A percentile compares a stretch with the other conserved stretches of the same genome.
Conservation (phyloP, 2,113 vertebrate genomes). For the Orthochromis malagaraziensis region DNA sequence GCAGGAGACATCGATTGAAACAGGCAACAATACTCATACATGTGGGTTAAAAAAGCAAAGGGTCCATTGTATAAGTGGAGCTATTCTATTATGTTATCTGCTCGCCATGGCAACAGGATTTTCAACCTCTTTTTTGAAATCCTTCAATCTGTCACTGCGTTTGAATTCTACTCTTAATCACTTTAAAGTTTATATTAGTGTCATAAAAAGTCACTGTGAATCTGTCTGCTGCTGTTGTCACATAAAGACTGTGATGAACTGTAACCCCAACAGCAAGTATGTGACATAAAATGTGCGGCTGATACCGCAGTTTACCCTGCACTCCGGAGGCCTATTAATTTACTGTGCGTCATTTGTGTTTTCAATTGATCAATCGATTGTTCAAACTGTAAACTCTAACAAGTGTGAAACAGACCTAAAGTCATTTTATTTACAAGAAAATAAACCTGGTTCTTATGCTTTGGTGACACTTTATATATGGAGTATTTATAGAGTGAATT, state of each 20-base stretch:
- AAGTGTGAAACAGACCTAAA: not conserved
- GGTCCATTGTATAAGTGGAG: slow-evolving; percentile 3
- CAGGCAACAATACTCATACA: slow-evolving; percentile 21
- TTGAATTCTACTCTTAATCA: slow-evolving; percentile 7
- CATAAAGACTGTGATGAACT: not conserved
- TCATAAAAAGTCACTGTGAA: slow-evolving; percentile 1
- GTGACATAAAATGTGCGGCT: not conserved
- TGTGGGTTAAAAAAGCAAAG: slow-evolving; percentile 13
- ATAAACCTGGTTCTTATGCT: not conserved
- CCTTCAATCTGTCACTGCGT: not conserved
- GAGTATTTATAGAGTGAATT: not conserved
- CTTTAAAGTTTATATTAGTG: slow-evolving; percentile 3
- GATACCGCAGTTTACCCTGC: not conserved
- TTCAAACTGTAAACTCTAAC: not conserved
- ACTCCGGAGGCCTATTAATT: not conserved
- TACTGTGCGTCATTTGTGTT: not conserved
- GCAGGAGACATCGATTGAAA: not conserved
- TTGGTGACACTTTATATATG: not conserved
- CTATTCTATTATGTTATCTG: slow-evolving; percentile 6
- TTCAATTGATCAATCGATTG: not conserved
- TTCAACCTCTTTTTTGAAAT: not conserved
- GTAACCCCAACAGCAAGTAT: not conserved
- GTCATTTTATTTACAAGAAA: not conserved
- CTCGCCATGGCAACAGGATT: slow-evolving; percentile 49
- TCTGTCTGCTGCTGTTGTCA: not conserved